Conservation (phyloP, 2,797 vertebrate genomes). For the Sparus aurata region DNA sequence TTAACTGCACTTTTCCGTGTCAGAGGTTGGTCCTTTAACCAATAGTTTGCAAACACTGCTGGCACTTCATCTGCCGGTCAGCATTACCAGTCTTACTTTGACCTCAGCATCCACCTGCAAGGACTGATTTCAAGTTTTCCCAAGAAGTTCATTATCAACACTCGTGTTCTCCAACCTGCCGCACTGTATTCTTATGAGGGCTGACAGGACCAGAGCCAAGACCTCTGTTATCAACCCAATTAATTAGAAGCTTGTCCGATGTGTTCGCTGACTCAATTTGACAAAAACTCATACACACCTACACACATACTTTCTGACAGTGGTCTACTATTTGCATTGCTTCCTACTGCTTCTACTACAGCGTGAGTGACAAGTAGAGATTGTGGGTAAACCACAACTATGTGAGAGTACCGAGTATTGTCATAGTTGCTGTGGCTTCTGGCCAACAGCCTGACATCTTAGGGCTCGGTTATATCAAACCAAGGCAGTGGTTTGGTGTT, state of each 20-base stretch:
- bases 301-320: conserved; percentile 5
- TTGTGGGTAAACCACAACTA: conserved; percentile 59
- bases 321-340: conserved; percentile 38
- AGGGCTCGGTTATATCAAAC: conserved; percentile 16
- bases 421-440: conserved; percentile 34
- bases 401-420: conserved; percentile 33
- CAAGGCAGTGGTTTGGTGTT: conserved; percentile 15
- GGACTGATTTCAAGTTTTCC: conserved; percentile 36
- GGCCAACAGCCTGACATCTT: conserved; percentile 18
- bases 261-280: conserved; percentile 15
- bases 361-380: conserved; percentile 33
- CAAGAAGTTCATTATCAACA: conserved; percentile 24
- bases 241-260: conserved; percentile 13
- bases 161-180: not conserved
- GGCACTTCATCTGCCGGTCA: not conserved
- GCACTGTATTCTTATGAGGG: conserved; percentile 22
- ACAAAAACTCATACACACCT: conserved; percentile 15
- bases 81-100: not conserved
- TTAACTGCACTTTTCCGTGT: no score
- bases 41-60: not conserved
- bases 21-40: no score
- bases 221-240: conserved; percentile 37
- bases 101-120: conserved; percentile 37
- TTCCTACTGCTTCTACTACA: conserved; percentile 44
- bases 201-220: conserved; percentile 7